Base-by-base conservation (phyloP, 1,140 invertebrate genomes). In the Trigoniulus corallinus region DNA sequence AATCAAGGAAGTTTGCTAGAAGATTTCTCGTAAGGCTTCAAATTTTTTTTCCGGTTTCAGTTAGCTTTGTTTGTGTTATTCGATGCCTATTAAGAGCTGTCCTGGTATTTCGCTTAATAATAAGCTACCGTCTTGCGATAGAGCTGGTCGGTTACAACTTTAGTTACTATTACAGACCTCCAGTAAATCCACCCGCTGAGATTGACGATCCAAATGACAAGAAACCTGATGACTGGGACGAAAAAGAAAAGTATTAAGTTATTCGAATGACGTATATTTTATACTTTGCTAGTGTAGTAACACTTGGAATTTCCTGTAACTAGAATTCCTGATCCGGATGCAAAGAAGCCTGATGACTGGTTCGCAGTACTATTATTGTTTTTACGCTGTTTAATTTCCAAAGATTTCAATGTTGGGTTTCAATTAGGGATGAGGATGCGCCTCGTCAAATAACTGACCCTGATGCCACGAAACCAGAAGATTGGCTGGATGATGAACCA, bases 161-260 rank as follows among this genome's bases (percentile, higher is more conserved):
- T 44, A 18, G 7, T 45, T 50, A 18, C 3, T 24, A 3, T 23
- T 53, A 26, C 50, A 70, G 68, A 25, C 95, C 95, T 2, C 71
- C 93, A 4, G 88, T 98, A 0, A 96, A 97, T 72, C 95, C 95
- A 3, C 84, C 89, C 2, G 75, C 82, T 48, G 87, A 96, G 71
- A 93, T 98, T 62, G 88, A 94, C 62, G 95, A 99, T 72, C 87
- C 88, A 0, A 71, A 78, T 51, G 95, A 98, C 62, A 76, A 71
- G 52, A 81, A 93, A 64, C 95, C 95, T 1, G 76, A 76, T 1
- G 84, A 95, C 62, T 98, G 95, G 95, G 95, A 98, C 67, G 92
- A 98, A 57, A 76, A 88, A 55, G 92, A 97, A 67, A 95, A 91
- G 71, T 58, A 53, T 39, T 18, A 41, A 22, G 29, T 40, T 22